Evolutionary conservation across 2,888 invertebrate genomes (phyloP).

Genomic region (Tanaodytes sp.): DNA sequence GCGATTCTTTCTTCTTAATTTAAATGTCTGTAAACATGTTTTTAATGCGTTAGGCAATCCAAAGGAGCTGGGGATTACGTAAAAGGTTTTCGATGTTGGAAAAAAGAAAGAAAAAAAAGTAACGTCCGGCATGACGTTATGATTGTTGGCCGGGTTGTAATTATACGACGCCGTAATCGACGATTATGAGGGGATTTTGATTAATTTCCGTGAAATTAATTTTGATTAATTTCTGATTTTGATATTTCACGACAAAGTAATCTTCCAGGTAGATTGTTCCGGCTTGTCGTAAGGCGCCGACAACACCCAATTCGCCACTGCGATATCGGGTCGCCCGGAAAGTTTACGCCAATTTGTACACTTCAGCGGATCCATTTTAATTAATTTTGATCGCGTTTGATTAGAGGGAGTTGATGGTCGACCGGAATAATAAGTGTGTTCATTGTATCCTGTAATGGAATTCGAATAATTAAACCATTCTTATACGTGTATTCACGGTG

Average conservation of each 20-base stretch:
- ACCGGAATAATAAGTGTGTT: no score
- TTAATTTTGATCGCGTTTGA: conserved; percentile 14
- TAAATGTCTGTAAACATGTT: no score
- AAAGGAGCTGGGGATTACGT: no score
- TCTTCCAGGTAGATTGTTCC: conserved; percentile 21
- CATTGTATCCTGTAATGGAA: no score
- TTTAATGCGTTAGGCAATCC: no score
- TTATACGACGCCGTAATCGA: neutral
- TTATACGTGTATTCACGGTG: no score
- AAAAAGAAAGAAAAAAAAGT: no score
- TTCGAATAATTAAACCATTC: no score
- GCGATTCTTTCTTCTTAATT: no score
- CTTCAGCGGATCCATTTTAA: conserved; percentile 13
- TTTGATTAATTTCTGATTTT: conserved; percentile 26
- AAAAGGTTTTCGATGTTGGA: no score
- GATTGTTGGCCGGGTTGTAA: no score
- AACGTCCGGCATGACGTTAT: no score
- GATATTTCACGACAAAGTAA: conserved; percentile 25
- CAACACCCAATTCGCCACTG: conserved; percentile 30
- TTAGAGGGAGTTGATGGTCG: conserved; percentile 5
- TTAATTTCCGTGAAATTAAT: conserved; percentile 21
- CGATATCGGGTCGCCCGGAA: conserved; percentile 27
- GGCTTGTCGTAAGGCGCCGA: conserved; percentile 27
- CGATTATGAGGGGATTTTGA: conserved; percentile 10
- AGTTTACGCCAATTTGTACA: conserved; percentile 31